Base-by-base conservation (phyloP, 2,888 invertebrate species). In the Blera fallax region DNA sequence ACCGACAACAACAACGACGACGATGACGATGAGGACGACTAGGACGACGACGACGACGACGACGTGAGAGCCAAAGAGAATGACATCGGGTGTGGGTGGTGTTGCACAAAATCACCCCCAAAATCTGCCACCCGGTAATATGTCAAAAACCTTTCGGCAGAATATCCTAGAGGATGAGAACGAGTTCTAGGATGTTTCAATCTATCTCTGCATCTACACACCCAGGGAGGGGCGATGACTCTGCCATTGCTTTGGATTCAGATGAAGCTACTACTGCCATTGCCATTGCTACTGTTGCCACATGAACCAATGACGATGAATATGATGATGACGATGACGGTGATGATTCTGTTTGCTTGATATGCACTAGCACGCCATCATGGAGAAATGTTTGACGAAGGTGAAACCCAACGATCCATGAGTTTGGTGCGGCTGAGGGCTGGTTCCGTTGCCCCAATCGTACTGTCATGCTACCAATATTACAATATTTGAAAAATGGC, bases 401-500 rank as follows among this genome's bases (percentile, higher is more conserved):
- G 85, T 85, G 74, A 81, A 77, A 85, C 60, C 76, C 81, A 85
- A 81, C 85, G 81, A 85, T 76, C 85, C 85, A 81, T 85, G 76
- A 72, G 81, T 34, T 81, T 27, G 69, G 58, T 62, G 43, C 43
- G 43, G 56, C 56, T 56, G 43, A 43, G 60, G 34, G 24, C 4
- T 69, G 40, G 24, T 83, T 78, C 60, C 43, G 82, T 83, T 83
- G 52, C 50, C 70, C 67, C 69, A 76, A 69, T 70, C 69, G 79
- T 76, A 34, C 72, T 72, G 76, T 72, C 72, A 62, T 79, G 83
- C 65, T 62, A 76, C 76, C 76, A 65, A 81, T 77, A 85, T 76
- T 81, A 80, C 76, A 85, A 85, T 85, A 85, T 85, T 85, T 85
- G 85, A 85, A 85, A 85, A 85, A 85, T 85, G 79, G 77, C 85